Evolutionary conservation across 2,888 invertebrate genomes (phyloP), one percentile per base, ranked within the genome.

Genomic region (Athalia circularis): DNA sequence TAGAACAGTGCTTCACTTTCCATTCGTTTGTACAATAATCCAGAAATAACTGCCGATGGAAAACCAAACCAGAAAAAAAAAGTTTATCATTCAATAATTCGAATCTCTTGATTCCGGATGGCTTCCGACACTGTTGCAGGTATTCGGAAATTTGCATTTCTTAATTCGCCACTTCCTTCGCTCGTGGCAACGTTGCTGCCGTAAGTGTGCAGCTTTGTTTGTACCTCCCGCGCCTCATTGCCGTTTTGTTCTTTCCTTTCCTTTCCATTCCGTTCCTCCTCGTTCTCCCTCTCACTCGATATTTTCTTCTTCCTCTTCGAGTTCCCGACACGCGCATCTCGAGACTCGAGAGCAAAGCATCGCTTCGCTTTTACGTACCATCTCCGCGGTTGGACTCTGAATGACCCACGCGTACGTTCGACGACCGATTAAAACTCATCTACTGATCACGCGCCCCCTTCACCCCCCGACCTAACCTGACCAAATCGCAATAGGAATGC

Each of bases 101-200:
- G 29, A 29, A 29, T 29, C 29, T 29, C 2, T 29, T 29, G 29
- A 29, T 29, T 29, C 29, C 29, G 29, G 29, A 29, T 29, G 29
- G 29, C 29, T 29, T 29, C 29, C 29, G 29, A 54, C 54, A n/a
- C 7, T 52, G 3, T 7, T 11, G 52, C 52, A 11, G 54, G 54
- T 54, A 11, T n/a, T 54, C 7, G 5, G 29, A 29, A 29, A 29
- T 54, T 54, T 4, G 29, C 62, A 29, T 62, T 13, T 62, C 5
- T 62, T 62, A 8, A 29, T 15, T n/a, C 11, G 62, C 8, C 62
- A 15, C 62, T n/a, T 15, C 13, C 62, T 9, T 13, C 62, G 11
- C 62, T n/a, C 62, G 62, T 62, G 62, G 62, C 62, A 62, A 62
- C 62, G 62, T 15, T 62, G 62, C 29, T n/a, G 29, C 29, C 29